A percentile compares a stretch with the other conserved stretches of the same genome.
These are phyloP conservation scores for Volucella inflata DNA, from an alignment of 2,888 invertebrate genomes.

Conservation along the genomic window DNA sequence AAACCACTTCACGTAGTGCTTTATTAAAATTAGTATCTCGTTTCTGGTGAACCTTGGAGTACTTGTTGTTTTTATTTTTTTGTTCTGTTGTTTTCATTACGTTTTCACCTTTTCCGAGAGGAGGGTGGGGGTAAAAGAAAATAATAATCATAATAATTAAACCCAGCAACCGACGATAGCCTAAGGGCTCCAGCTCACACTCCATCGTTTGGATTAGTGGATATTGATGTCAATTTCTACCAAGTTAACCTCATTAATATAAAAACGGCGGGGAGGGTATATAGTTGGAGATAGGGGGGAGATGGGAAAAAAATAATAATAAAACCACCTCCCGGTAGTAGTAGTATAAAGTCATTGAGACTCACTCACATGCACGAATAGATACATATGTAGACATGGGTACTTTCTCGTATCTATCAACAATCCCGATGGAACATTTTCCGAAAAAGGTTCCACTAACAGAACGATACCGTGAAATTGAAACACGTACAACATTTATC, in stretches of 20 bases:
- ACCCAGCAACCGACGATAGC: slow-evolving; percentile 33
- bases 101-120: neutral
- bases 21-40: slow-evolving; percentile 66
- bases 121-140: no score
- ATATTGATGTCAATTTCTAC: slow-evolving; percentile 75
- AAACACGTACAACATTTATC: slow-evolving; percentile 59
- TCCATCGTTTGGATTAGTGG: slow-evolving; percentile 70
- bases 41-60: slow-evolving; percentile 38
- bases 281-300: neutral
- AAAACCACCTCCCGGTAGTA: neutral
- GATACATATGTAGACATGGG: slow-evolving; percentile 52
- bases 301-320: neutral
- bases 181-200: slow-evolving; percentile 45
- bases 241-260: slow-evolving; percentile 74
- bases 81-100: neutral
- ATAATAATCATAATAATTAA: slow-evolving; percentile 32
- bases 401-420: slow-evolving; percentile 15
- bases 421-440: neutral
- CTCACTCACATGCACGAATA: slow-evolving; percentile 62
- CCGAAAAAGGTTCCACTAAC: no score
- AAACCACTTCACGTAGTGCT: slow-evolving; percentile 22
- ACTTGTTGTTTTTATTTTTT: slow-evolving; percentile 32
- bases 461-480: slow-evolving; percentile 38
- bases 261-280: slow-evolving; percentile 6
- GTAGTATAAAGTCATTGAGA: slow-evolving; percentile 62